Evolutionary conservation across 2,888 invertebrate species (phyloP).

Genomic region (Anodontia alba): DNA sequence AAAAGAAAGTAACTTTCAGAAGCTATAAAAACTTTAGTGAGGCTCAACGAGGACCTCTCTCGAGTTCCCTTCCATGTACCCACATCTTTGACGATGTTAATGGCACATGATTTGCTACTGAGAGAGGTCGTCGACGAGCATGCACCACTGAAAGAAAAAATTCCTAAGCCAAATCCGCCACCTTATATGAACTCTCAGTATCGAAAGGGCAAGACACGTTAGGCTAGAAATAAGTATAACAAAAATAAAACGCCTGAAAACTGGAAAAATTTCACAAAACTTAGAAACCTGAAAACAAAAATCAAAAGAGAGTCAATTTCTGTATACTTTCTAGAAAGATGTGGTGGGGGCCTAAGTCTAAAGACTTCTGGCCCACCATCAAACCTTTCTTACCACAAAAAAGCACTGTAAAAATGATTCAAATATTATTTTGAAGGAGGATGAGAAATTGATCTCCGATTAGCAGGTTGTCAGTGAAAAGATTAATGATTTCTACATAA

Average conservation of each 20-base stretch:
- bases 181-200: constrained; percentile 4
- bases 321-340: constrained; percentile 23
- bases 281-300: constrained; percentile 7
- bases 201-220: background rate
- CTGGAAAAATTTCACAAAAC: constrained; percentile 17
- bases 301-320: constrained; percentile 9
- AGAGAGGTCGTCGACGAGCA: background rate
- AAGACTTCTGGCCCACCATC: too few relatives aligned
- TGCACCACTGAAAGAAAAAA: background rate
- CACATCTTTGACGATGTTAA: constrained; percentile 25
- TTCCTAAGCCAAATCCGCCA: background rate
- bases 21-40: background rate
- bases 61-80: constrained; percentile 27
- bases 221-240: background rate
- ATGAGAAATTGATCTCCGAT: constrained; percentile 13
- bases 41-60: constrained; percentile 7
- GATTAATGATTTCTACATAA: constrained; percentile 28
- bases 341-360: constrained; percentile 18
- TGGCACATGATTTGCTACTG: constrained; percentile 21
- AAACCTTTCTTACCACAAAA: constrained; percentile 8
- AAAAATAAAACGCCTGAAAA: background rate
- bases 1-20: background rate
- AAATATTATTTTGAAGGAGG: constrained; percentile 17
- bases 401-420: background rate
- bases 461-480: constrained; percentile 11